Evolutionary conservation across 2,113 vertebrate genomes (phyloP).

Genomic region (Ceyx margarethae): DNA sequence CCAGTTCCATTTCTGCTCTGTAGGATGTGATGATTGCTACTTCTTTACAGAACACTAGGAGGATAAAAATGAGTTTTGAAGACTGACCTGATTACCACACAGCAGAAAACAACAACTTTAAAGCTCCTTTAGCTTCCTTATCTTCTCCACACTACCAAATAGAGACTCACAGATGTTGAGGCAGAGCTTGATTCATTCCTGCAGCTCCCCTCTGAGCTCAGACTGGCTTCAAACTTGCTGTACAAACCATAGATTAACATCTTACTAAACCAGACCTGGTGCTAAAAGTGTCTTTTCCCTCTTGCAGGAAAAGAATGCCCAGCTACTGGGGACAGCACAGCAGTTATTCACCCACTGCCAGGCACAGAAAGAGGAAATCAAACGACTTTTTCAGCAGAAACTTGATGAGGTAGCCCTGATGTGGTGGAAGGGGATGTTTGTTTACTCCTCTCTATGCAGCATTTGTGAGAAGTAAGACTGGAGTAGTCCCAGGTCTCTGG

Average conservation of each 20-base stretch:
- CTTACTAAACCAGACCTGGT: not conserved
- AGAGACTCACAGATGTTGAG: not conserved
- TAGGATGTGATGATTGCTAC: not conserved
- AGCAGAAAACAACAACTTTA: not conserved
- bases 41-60: not conserved
- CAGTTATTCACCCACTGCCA: constrained; percentile 91
- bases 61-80: not conserved
- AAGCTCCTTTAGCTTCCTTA: not conserved
- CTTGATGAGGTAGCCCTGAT: constrained; percentile 86
- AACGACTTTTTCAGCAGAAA: constrained; percentile 92
- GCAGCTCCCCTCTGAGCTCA: not conserved
- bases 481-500: not conserved
- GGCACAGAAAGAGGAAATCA: constrained; percentile 92
- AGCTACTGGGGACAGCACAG: constrained; percentile 88
- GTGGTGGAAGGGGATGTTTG: not conserved
- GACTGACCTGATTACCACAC: not conserved
- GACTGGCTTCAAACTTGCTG: not conserved
- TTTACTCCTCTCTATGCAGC: not conserved
- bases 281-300: not conserved
- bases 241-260: not conserved
- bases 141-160: not conserved
- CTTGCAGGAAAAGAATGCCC: constrained; percentile 86
- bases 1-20: not conserved
- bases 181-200: not conserved
- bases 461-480: not conserved